Conservation (phyloP, 1,140 invertebrate genomes). For the Drosophila kikkawai region DNA sequence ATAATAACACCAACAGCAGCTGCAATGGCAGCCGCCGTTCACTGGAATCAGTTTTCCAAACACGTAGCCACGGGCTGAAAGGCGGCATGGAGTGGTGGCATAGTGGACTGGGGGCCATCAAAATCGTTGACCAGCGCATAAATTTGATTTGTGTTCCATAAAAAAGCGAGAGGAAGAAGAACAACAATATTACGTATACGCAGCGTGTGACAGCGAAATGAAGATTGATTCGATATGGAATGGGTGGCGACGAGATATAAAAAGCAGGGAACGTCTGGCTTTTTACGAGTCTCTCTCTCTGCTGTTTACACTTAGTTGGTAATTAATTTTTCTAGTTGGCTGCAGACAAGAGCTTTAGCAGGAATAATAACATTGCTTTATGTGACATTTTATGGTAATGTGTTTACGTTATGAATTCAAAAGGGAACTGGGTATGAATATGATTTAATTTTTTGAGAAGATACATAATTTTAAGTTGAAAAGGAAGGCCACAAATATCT, state of each 20-base stretch:
- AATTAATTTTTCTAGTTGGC: slow-evolving; percentile 33
- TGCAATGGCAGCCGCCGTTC: slow-evolving; percentile 20
- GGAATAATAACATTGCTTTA: slow-evolving; percentile 11
- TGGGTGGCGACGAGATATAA: slow-evolving; percentile 3
- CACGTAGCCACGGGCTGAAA: slow-evolving; percentile 56
- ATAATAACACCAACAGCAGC: slow-evolving; percentile 43
- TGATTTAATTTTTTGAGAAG: background rate
- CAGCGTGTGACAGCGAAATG: slow-evolving; percentile 49
- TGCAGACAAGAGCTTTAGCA: slow-evolving; percentile 9
- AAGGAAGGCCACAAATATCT: background rate
- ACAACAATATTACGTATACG: slow-evolving; percentile 53
- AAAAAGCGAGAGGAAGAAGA: slow-evolving; percentile 40
- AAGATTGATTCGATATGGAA: slow-evolving; percentile 30
- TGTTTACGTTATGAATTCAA: slow-evolving; percentile 14
- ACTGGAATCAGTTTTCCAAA: slow-evolving; percentile 70
- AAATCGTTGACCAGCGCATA: slow-evolving; percentile 74
- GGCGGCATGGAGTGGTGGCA: background rate
- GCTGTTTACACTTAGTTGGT: slow-evolving; percentile 17
- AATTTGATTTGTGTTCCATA: slow-evolving; percentile 81
- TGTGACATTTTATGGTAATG: slow-evolving; percentile 10
- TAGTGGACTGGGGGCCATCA: slow-evolving; percentile 47
- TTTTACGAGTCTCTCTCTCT: slow-evolving; percentile 29
- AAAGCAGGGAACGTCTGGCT: slow-evolving; percentile 15
- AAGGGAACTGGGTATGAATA: background rate
- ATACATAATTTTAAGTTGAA: background rate